These are phyloP conservation scores for Columba janthina DNA, from an alignment of 2,113 vertebrate genomes.

Conservation along the genomic window DNA sequence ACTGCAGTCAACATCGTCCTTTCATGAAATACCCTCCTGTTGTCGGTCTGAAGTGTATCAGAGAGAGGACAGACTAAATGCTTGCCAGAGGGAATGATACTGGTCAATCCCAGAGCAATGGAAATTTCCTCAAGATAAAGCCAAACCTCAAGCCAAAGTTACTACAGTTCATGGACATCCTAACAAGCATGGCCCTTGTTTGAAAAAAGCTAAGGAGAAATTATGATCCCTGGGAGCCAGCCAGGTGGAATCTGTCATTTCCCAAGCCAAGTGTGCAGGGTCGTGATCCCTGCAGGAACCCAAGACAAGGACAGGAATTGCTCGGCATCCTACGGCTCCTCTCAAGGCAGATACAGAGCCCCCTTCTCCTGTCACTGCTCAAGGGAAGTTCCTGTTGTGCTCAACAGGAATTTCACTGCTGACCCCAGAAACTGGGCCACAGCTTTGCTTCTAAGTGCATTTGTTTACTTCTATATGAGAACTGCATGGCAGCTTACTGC, in stretches of 20 bases:
- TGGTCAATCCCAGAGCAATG: background rate
- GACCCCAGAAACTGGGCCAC: background rate
- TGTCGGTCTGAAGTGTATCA: background rate
- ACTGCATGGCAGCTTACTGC: background rate
- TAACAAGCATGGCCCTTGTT: background rate
- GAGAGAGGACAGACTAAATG: background rate
- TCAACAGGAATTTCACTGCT: conserved; percentile 21
- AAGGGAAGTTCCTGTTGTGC: background rate
- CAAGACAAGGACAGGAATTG: background rate
- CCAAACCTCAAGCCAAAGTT: conserved; percentile 45
- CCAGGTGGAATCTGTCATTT: conserved; percentile 15
- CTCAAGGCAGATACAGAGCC: conserved; percentile 4
- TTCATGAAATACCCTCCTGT: background rate
- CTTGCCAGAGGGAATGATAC: background rate
- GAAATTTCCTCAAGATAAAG: conserved; percentile 52
- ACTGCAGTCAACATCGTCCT: background rate
- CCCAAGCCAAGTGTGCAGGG: background rate
- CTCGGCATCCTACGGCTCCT: background rate
- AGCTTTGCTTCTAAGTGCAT: background rate
- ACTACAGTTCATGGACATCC: background rate
- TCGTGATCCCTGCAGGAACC: background rate
- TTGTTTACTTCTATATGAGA: background rate
- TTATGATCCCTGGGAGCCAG: background rate
- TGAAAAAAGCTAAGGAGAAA: background rate
- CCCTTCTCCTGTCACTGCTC: background rate